Evolutionary conservation across 2,113 vertebrate species (phyloP), one percentile per base, ranked within the genome.

Genomic region (Pluvianellus socialis): DNA sequence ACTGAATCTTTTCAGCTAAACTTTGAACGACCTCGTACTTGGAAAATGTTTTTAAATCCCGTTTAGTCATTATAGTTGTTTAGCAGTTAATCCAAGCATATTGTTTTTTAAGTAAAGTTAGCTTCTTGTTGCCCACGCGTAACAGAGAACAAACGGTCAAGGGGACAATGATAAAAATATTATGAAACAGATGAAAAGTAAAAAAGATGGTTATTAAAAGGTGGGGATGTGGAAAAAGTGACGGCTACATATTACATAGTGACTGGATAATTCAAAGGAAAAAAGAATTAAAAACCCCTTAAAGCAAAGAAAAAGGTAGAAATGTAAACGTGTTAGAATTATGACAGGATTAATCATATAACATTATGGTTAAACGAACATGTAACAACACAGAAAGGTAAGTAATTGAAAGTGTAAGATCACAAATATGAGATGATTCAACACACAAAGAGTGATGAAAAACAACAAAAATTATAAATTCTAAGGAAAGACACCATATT

Each of bases 21-120:
- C 91, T 97, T 84, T 94, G 68, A 94, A 91, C 1, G 76, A 96
- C 93, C 86, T 91, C 30, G 32, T 74, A 80, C 89, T 89, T 94
- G 93, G 75, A 96, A 92, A 88, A 84, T 32, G 20, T 96, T 94
- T 95, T 95, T 16, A 91, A 91, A 89, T 91, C 76, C 83, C 16
- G 1, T 89, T 94, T 63, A 81, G 86, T 91, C 63, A 87, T 84
- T 86, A 74, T 10, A 83, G 65, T 21, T 74, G 59, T 86, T 91
- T 88, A 91, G 72, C 68, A 80, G 52, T 66, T 94, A 94, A 90
- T 83, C 72, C 75, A 94, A 88, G 63, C 42, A 74, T 61, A 55
- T 55, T 92, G 45, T 83, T 94, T 91, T 80, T 70, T 38, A 80
- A 92, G 59, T 71, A 89, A 50, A 26, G 24, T 47, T 89, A 95